Base-by-base conservation (phyloP, 2,888 invertebrate genomes). In the Ametastegia equiseti region DNA sequence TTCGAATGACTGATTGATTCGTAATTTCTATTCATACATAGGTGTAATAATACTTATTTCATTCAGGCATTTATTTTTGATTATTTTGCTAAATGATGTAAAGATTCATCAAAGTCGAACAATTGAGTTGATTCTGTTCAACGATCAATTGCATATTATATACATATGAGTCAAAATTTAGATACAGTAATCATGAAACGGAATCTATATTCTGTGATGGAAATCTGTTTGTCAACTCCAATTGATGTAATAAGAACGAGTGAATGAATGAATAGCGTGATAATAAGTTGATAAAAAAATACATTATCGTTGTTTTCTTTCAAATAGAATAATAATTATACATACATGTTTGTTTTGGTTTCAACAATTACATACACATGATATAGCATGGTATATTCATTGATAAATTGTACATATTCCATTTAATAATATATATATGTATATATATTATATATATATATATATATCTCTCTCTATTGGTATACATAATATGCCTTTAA, bases 401-500 rank as follows among this genome's bases (percentile, higher is more conserved):
- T 60, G 30, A 60, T 60, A 30, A 47, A 71, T 71, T 71, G 45
- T 54, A 54, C 54, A 50, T 6, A 36, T 33, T 45, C 45, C 71
- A 47, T 71, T 71, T 30, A 71, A 84, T 82, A 63, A 84, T 86
- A 83, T 54, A 54, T 19, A 9, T 42, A 54, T 54, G 19, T 86
- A 85, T 15, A 65, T 86, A 85, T 83, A 84, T 83, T 80, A 81
- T 83, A 83, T 83, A 83, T 86, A 85, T 15, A 65, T 86, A 85
- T 83, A 84, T 83, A 81, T 83, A 83, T 83, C 83, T 87, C 81
- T 83, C 80, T 83, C 83, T 83, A 84, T 80, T 83, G 83, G 82
- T 83, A 85, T 82, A 86, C 82, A 81, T 81, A 81, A 81, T 81
- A 78, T 84, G 84, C 83, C 81, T 86, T 11, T 57, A 13, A 30